Conservation (phyloP, 2,888 invertebrate species). For the Blomia tropicalis region DNA sequence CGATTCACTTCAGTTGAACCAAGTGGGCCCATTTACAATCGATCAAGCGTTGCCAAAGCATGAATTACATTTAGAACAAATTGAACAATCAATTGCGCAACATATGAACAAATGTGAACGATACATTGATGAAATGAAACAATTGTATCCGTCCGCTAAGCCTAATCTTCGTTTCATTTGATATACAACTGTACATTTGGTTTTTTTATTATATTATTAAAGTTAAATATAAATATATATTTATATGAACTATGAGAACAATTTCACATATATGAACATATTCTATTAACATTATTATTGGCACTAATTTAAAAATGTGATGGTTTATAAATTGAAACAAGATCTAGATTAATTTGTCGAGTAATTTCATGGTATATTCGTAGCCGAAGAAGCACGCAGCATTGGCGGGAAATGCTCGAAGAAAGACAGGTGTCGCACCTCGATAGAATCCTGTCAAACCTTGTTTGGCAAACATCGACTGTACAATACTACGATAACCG, state of each 20-base stretch:
- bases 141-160: background rate
- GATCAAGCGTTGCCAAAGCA: slow-evolving; percentile 12
- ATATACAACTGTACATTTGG: background rate
- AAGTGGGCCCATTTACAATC: slow-evolving; percentile 4
- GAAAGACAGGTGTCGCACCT: slow-evolving; percentile 84
- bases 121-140: background rate
- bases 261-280: no score
- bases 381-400: slow-evolving; percentile 97
- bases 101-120: background rate
- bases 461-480: slow-evolving; percentile 65
- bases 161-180: background rate
- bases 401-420: slow-evolving; percentile 95
- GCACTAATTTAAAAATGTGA: no score
- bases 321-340: no score
- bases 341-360: slow-evolving; percentile 42
- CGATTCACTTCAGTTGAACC: background rate
- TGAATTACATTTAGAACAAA: slow-evolving; percentile 18
- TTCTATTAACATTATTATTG: no score
- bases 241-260: no score
- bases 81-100: slow-evolving; percentile 9
- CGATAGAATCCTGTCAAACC: slow-evolving; percentile 77
- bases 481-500: slow-evolving; percentile 77
- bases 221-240: background rate
- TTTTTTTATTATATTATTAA: background rate
- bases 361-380: slow-evolving; percentile 60